Percentiles rank a stretch among this genome's conserved stretches.
Conservation (phyloP, 2,113 vertebrate species). For the Brienomyrus brachyistius region DNA sequence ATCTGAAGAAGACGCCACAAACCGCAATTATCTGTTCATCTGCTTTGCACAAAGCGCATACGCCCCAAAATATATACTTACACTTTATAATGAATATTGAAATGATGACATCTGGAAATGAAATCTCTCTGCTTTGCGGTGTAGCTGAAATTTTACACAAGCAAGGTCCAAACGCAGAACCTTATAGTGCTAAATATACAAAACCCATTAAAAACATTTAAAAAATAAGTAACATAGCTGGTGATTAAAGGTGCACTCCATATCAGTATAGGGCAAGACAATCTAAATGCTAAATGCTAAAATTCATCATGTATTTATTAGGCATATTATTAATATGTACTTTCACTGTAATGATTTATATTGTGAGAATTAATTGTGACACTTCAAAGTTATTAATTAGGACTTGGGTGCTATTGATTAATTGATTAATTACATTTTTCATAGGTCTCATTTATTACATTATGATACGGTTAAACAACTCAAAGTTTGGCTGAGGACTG, state of each 20-base stretch:
- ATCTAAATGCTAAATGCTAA: conserved; percentile 10
- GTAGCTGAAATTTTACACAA: neutral
- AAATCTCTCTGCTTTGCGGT: neutral
- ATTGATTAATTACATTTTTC: conserved; percentile 69
- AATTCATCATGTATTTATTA: conserved; percentile 43
- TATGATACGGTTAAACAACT: conserved; percentile 44
- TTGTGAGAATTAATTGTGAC: conserved; percentile 58
- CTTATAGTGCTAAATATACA: neutral
- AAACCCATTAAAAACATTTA: neutral
- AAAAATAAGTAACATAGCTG: neutral
- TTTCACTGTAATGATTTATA: conserved; percentile 62
- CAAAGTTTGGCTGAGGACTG: neutral
- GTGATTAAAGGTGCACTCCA: neutral
- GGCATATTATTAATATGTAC: conserved; percentile 36
- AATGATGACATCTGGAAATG: neutral
- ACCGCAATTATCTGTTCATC: neutral
- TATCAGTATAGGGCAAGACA: neutral
- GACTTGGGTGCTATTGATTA: conserved; percentile 60
- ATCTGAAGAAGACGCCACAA: neutral
- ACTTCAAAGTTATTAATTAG: conserved; percentile 60
- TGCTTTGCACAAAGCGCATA: neutral
- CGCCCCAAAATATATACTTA: neutral
- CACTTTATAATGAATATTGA: neutral
- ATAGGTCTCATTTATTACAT: conserved; percentile 66
- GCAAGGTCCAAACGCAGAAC: neutral